A percentile compares a stretch with the other conserved stretches of the same genome.
Conservation (phyloP, 2,888 invertebrate species). For the Cephus rjabovi region DNA sequence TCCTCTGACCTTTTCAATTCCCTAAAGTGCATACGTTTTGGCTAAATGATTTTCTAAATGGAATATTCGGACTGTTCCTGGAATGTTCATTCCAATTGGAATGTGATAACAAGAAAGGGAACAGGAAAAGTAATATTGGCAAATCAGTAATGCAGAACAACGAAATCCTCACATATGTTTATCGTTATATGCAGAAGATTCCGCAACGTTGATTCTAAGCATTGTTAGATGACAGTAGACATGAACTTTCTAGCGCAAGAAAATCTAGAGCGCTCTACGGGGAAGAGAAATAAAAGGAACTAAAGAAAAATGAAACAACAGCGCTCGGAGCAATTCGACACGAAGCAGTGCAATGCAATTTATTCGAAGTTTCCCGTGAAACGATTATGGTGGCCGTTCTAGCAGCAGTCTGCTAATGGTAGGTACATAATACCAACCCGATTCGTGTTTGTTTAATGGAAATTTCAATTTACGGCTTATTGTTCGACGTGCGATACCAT, state of each 20-base stretch:
- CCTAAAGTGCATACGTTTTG: background rate
- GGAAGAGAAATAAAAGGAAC: background rate
- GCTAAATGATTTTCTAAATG: background rate
- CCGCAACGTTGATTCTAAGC: background rate
- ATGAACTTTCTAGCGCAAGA: background rate
- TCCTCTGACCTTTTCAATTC: background rate
- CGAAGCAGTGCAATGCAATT: conserved; percentile 37
- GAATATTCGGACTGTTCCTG: background rate
- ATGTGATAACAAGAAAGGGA: background rate
- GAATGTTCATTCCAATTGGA: background rate
- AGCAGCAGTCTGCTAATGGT: background rate
- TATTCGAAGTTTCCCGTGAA: conserved; percentile 38
- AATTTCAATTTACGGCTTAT: conserved; percentile 37
- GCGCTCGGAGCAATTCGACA: conserved; percentile 27
- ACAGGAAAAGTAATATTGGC: background rate
- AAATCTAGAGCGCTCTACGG: background rate
- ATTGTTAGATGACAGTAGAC: background rate
- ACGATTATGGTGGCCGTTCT: conserved; percentile 33
- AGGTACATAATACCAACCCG: conserved; percentile 16
- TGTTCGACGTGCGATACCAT: conserved; percentile 29
- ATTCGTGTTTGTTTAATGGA: conserved; percentile 34
- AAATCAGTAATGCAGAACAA: background rate
- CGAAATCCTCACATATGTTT: background rate
- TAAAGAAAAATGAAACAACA: background rate
- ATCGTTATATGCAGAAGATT: background rate